Percentiles rank a stretch among this genome's conserved stretches.
phyloP scores from a whole-genome alignment of 2,888 invertebrate species.

The Leptothorax acervorum region DNA sequence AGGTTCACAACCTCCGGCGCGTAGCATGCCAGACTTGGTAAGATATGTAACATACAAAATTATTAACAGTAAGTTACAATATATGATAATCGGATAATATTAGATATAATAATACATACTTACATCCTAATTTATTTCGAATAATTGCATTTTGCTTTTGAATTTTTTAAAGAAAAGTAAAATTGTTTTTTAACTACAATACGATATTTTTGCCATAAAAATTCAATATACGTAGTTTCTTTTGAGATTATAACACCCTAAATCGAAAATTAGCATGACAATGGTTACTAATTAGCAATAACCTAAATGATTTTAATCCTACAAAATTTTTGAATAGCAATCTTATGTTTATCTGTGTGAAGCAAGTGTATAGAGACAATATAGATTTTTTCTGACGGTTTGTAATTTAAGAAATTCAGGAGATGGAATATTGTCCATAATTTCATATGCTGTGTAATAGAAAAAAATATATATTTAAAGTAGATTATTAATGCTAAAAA shows the following conservation, averaged over 20 bases:
- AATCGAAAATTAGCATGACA: too few species aligned
- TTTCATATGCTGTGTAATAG: not conserved
- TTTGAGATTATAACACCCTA: too few species aligned
- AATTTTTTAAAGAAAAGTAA: not conserved
- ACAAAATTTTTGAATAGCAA: not conserved
- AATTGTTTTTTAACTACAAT: not conserved
- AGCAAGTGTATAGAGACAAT: not conserved
- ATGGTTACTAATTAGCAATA: too few species aligned
- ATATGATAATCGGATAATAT: not conserved
- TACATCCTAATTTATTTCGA: not conserved
- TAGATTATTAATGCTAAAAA: too few species aligned
- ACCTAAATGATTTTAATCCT: not conserved
- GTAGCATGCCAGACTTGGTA: slow-evolving; percentile 65
- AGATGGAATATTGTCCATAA: not conserved
- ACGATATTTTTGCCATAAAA: not conserved
- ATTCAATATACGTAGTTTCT: too few species aligned
- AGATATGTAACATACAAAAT: not conserved
- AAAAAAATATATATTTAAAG: not conserved
- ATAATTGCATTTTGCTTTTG: not conserved
- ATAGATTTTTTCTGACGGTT: not conserved
- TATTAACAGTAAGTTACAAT: not conserved
- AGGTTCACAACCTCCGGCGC: slow-evolving; percentile 83
- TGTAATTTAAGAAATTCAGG: not conserved
- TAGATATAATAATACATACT: not conserved
- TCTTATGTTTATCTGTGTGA: not conserved